Percentiles rank a stretch among this genome's conserved stretches.
Evolutionary conservation across 2,113 vertebrate species (phyloP).

Genomic region (Hypanus sabinus): DNA sequence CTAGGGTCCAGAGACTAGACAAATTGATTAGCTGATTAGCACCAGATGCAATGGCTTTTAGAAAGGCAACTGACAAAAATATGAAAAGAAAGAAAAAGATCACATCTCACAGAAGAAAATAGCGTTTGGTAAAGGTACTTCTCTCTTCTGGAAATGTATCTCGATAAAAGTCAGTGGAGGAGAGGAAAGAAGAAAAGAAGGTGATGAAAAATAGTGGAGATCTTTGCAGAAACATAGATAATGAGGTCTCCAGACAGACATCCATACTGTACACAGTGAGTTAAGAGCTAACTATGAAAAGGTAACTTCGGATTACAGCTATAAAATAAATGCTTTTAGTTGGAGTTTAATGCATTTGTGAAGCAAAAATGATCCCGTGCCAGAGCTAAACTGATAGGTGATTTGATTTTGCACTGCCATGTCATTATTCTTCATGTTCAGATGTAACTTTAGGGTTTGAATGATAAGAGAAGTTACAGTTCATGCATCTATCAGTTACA

Average conservation of each 20-base stretch:
- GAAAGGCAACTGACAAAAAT: background rate
- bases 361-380: conserved; percentile 73
- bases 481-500: conserved; percentile 72
- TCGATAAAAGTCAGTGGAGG: background rate
- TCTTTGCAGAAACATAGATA: background rate
- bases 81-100: background rate
- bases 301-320: conserved; percentile 48
- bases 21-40: background rate
- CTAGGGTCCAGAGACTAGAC: no score
- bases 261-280: background rate
- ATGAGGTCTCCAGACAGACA: background rate
- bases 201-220: background rate
- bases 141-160: background rate
- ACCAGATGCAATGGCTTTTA: background rate
- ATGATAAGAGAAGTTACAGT: conserved; percentile 59
- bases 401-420: conserved; percentile 68
- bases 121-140: background rate
- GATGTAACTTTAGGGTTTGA: conserved; percentile 60
- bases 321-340: conserved; percentile 74
- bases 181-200: background rate
- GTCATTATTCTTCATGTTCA: conserved; percentile 59
- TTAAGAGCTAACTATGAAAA: background rate
- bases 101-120: background rate
- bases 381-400: conserved; percentile 70
- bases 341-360: conserved; percentile 79